Evolutionary conservation across 2,888 invertebrate species (phyloP), one percentile per base, ranked within the genome.

Genomic region (Stenotaenia linearis): DNA sequence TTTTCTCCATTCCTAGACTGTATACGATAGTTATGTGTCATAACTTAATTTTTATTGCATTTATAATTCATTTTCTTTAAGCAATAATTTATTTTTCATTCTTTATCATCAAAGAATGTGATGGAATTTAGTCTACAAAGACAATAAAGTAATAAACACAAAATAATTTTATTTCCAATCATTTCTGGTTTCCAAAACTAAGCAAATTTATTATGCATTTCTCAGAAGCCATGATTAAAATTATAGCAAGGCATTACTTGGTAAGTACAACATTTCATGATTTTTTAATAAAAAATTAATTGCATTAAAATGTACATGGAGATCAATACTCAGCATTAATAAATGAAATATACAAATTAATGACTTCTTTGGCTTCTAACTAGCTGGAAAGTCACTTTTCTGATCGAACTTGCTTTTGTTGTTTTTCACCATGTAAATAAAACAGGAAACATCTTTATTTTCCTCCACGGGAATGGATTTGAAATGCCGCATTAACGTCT

Each of bases 361-460:
- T 61, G 23, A 25, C 18, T 30, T 5, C 21, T 75, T 32, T n/a
- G 5, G 18, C 10, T 75, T 77, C 45, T 78, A 80, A 35, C 77
- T 80, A 6, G 75, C 69, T 18, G 78, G 32, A 30, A 78, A 69
- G 35, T 80, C 80, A 25, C 6, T 77, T 12, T 92, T 93, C 86
- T 92, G 92, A 86, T 95, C 95, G 85, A 94, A 88, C 85, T 94
- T 93, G 86, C 94, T 95, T 82, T 92, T 91, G 86, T 96, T 95
- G 78, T 95, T 95, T 88, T 97, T 97, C 3, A 97, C 95, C 89
- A 95, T 96, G 86, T 97, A 97, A 84, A 98, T 95, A 86, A 98
- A 98, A 85, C 93, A 96, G 77, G 97, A 95, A 81, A 97, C 89
- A 76, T 95, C 93, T 87, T 98, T 97, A 86, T 97, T 98, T 86